Percentiles rank a stretch among this genome's conserved stretches.
These are phyloP conservation scores for Drosophila planitibia DNA, from an alignment of 2,888 invertebrate species.

Conservation along the genomic window DNA sequence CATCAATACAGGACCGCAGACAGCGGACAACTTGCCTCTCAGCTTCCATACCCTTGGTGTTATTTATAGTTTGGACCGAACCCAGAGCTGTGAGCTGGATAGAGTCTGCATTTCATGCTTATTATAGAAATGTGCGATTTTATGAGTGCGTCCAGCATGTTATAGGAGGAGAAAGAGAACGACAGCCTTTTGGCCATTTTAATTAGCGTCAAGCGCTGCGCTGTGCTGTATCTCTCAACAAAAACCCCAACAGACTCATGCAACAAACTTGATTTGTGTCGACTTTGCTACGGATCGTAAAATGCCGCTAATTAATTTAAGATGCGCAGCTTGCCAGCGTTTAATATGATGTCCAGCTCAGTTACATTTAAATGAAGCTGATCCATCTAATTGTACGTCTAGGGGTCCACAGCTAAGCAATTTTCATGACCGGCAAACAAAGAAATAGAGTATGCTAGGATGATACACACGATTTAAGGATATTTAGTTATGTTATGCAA, in stretches of 20 bases:
- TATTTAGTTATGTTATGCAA: not conserved
- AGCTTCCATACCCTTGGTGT: conserved; percentile 55
- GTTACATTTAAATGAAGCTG: conserved; percentile 50
- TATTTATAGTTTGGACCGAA: conserved; percentile 68
- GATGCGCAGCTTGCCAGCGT: conserved; percentile 27
- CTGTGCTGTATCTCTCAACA: not conserved
- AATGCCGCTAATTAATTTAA: conserved; percentile 64
- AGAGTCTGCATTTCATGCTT: conserved; percentile 72
- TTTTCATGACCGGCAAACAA: not conserved
- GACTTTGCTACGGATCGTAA: conserved; percentile 52
- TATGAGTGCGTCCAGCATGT: conserved; percentile 71
- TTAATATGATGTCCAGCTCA: conserved; percentile 45
- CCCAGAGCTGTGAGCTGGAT: conserved; percentile 16
- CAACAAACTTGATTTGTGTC: conserved; percentile 60
- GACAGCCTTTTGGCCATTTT: conserved; percentile 64
- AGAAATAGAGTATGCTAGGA: too few relatives aligned
- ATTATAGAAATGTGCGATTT: conserved; percentile 76
- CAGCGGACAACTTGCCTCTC: conserved; percentile 20
- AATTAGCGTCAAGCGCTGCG: conserved; percentile 57
- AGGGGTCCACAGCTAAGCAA: conserved; percentile 2
- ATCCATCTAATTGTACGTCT: conserved; percentile 47
- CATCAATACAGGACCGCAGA: conserved; percentile 66
- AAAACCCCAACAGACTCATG: conserved; percentile 40
- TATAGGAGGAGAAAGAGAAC: conserved; percentile 36
- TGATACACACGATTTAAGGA: not conserved